Evolutionary conservation across 2,888 invertebrate genomes (phyloP), one percentile per base, ranked within the genome.

Genomic region (Tuta absoluta): DNA sequence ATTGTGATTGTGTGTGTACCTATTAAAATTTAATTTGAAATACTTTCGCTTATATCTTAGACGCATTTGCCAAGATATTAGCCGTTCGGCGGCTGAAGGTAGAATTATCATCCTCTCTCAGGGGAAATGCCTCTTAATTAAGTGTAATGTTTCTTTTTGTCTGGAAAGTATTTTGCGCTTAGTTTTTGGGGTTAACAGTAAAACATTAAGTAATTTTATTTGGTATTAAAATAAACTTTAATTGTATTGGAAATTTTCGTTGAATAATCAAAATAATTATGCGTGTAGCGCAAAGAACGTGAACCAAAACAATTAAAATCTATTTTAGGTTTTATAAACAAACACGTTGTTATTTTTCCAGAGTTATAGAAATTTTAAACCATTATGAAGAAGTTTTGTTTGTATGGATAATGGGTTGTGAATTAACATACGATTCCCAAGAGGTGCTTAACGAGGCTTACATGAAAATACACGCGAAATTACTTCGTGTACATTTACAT

Each of bases 91-190:
- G 73, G 63, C 68, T 71, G 62, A 68, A 72, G 67, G 69, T 69
- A 71, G 65, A n/a, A 69, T 69, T 74, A 67, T 68, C 65, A 64
- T 62, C 48, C 51, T 71, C 51, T 71, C 81, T 76, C 77, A 3
- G 66, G 78, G 79, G 84, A 79, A 75, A 75, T 74, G 71, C 75
- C 71, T 75, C 77, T 80, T 84, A 84, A 84, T 84, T 82, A 79
- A 77, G 80, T 80, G 80, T 76, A 75, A 76, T 75, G 76, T 74
- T 75, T 75, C 75, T 73, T 75, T 75, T 76, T 71, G 38, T 19
- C 23, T 38, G 38, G 3, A 4, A 38, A 19, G 19, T 21, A 38
- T 56, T 28, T 33, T 56, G 56, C 0, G 24, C 19, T 51, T 10
- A 51, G 21, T 51, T 23, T 23, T 8, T 51, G 23, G 4, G 19